Percentiles rank a stretch among this genome's conserved stretches.
Evolutionary conservation across 2,888 invertebrate genomes (phyloP).

Genomic region (Acrobasis repandana): DNA sequence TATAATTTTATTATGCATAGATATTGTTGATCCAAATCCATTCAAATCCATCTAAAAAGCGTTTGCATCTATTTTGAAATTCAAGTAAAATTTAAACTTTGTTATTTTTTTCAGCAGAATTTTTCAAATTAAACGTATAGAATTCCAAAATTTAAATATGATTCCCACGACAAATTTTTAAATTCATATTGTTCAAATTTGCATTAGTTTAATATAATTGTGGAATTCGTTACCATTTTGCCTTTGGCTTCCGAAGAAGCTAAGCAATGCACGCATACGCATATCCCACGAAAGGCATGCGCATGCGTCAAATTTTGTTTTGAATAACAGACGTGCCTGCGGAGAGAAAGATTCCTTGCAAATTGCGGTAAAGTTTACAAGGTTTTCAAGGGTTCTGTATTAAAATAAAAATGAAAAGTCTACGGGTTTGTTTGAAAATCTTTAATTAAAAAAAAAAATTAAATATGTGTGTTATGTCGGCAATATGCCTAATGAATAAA

Average conservation of each 20-base stretch:
- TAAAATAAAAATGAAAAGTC: not conserved
- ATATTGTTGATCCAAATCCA: too few species aligned
- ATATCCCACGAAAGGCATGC: constrained; percentile 37
- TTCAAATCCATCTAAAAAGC: too few species aligned
- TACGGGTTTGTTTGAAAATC: too few species aligned
- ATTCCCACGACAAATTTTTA: constrained; percentile 9
- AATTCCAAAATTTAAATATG: constrained; percentile 4
- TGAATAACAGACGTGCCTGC: constrained; percentile 58
- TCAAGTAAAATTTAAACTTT: too few species aligned
- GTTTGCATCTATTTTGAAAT: too few species aligned
- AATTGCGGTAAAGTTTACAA: constrained; percentile 23
- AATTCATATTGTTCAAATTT: constrained; percentile 6
- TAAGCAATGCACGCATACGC: constrained; percentile 55
- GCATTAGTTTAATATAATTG: constrained; percentile 2
- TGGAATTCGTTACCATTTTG: constrained; percentile 26
- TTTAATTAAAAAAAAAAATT: too few species aligned
- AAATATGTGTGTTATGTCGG: too few species aligned
- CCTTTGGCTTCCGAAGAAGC: constrained; percentile 70
- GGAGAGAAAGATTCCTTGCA: constrained; percentile 53
- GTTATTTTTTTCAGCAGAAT: too few species aligned
- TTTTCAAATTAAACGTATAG: not conserved
- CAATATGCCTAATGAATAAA: too few species aligned
- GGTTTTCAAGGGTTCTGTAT: not conserved
- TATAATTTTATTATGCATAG: too few species aligned
- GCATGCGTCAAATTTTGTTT: constrained; percentile 42